Evolutionary conservation across 2,113 vertebrate genomes (phyloP).

Genomic region (Eolophus roseicapilla): DNA sequence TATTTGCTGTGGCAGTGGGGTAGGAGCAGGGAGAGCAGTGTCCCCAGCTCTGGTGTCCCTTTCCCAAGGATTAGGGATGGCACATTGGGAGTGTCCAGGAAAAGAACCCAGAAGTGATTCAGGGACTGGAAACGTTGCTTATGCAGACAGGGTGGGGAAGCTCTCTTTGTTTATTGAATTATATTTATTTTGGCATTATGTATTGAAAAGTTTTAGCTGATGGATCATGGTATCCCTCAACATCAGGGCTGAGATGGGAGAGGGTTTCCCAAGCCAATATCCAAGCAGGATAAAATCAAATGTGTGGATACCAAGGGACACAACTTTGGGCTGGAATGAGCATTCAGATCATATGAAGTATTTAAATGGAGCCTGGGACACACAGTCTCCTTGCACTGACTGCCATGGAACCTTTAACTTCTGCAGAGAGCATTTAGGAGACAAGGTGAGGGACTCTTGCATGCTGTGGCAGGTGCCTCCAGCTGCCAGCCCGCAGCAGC

Average conservation of each 20-base stretch:
- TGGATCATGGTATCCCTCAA: neutral
- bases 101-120: neutral
- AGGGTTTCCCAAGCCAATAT: neutral
- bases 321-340: neutral
- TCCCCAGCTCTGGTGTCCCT: neutral
- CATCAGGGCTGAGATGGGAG: neutral
- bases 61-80: neutral
- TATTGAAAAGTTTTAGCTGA: neutral
- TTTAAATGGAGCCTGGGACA: neutral
- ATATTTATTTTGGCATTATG: neutral
- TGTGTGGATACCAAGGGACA: neutral
- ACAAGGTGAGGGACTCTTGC: neutral
- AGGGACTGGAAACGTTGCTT: neutral
- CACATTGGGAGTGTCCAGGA: neutral
- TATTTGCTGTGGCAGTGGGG: neutral
- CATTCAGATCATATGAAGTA: neutral
- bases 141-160: neutral
- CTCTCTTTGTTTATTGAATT: neutral
- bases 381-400: neutral
- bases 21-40: neutral
- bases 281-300: neutral
- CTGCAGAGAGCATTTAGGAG: neutral
- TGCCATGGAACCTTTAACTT: neutral
- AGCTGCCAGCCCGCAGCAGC: neutral
- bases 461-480: neutral